A percentile compares a stretch with the other conserved stretches of the same genome.
phyloP scores from a whole-genome alignment of 2,113 vertebrate genomes.

The Pelecanoides urinatrix region DNA sequence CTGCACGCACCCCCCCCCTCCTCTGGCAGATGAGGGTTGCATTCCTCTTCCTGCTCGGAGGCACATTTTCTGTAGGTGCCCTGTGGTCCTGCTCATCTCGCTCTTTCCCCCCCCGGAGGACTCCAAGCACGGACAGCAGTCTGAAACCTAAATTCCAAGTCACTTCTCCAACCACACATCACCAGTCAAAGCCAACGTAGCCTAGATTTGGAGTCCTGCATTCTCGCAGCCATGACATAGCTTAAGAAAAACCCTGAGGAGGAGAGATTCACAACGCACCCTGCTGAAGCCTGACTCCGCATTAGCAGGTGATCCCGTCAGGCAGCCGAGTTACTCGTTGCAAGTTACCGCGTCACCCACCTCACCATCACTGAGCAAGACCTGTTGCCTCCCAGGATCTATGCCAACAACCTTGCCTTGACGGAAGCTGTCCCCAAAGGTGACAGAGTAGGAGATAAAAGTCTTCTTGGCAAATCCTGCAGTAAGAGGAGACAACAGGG shows the following conservation, averaged over 20 bases:
- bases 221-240: not conserved
- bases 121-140: not conserved
- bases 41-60: not conserved
- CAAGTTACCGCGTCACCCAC: conserved; percentile 41
- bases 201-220: not conserved
- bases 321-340: not conserved
- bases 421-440: conserved; percentile 83
- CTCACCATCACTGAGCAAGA: conserved; percentile 82
- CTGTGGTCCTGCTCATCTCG: not conserved
- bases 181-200: not conserved
- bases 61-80: not conserved
- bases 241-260: not conserved
- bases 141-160: not conserved
- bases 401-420: conserved; percentile 82
- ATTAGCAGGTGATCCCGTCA: not conserved
- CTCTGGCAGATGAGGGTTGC: not conserved
- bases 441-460: conserved; percentile 83
- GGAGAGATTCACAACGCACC: not conserved
- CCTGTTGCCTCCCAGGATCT: conserved; percentile 71
- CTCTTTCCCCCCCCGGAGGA: not conserved
- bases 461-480: conserved; percentile 88
- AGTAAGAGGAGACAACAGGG: not conserved
- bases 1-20: no score
- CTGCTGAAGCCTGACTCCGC: not conserved
- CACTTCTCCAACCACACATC: not conserved